phyloP scores from a whole-genome alignment of 2,797 vertebrate species.

The Karalla daura region DNA sequence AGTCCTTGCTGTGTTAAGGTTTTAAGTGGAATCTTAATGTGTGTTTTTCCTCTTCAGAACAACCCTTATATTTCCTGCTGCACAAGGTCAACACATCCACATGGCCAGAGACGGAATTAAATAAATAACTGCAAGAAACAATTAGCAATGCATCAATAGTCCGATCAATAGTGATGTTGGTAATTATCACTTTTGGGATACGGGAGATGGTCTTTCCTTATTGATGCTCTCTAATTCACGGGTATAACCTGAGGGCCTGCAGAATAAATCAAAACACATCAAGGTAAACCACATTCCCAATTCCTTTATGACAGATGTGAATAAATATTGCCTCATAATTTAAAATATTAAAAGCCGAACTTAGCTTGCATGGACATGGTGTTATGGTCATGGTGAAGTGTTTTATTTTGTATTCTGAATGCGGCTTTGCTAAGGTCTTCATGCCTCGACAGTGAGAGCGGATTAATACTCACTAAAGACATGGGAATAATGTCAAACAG shows the following conservation, averaged over 20 bases:
- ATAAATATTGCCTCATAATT: constrained; percentile 65
- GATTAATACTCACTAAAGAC: constrained; percentile 29
- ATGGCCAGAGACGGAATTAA: constrained; percentile 73
- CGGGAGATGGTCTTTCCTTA: constrained; percentile 79
- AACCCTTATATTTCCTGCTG: constrained; percentile 57
- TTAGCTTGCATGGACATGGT: constrained; percentile 38
- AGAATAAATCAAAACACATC: constrained; percentile 83
- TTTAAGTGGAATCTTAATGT: constrained; percentile 71
- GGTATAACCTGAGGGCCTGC: constrained; percentile 75
- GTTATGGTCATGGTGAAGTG: constrained; percentile 18
- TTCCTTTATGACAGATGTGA: constrained; percentile 74
- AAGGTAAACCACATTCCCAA: constrained; percentile 75
- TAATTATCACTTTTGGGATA: constrained; percentile 88
- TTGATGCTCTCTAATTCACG: constrained; percentile 79
- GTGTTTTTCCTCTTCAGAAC: constrained; percentile 58
- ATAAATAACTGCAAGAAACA: constrained; percentile 84
- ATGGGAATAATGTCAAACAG: constrained; percentile 12
- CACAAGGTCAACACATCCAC: constrained; percentile 81
- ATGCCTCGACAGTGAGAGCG: constrained; percentile 22
- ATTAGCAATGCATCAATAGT: constrained; percentile 86
- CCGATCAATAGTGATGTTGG: constrained; percentile 84
- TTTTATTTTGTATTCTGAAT: constrained; percentile 34
- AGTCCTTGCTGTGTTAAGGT: constrained; percentile 54
- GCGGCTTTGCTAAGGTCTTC: constrained; percentile 47
- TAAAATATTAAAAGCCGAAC: constrained; percentile 66